Evolutionary conservation across 2,113 vertebrate genomes (phyloP).

Genomic region (Eretmochelys imbricata): DNA sequence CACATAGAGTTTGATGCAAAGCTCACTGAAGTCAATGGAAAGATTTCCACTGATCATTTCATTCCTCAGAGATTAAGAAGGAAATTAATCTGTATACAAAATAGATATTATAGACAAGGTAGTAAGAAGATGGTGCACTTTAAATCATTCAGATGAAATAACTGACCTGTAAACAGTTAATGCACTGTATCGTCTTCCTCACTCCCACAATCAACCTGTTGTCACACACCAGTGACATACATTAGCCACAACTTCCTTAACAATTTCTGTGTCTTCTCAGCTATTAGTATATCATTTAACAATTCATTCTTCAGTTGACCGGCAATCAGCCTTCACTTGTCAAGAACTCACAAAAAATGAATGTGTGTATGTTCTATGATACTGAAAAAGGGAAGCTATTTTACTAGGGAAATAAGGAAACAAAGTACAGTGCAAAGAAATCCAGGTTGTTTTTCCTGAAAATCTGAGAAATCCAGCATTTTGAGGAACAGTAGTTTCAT

Average conservation of each 20-base stretch:
- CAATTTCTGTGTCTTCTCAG: constrained; percentile 63
- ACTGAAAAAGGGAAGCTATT: neutral
- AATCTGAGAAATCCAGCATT: neutral
- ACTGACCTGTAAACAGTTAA: constrained; percentile 71
- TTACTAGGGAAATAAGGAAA: neutral
- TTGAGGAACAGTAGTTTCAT: neutral
- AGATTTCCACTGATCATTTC: neutral
- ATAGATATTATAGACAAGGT: constrained; percentile 33
- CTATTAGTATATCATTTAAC: constrained; percentile 77
- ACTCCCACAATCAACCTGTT: constrained; percentile 67
- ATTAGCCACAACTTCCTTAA: constrained; percentile 70
- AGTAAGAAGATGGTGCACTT: constrained; percentile 66
- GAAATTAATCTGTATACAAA: neutral
- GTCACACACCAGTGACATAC: constrained; percentile 77
- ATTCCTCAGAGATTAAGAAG: neutral
- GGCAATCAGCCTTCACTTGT: constrained; percentile 61
- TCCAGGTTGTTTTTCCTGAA: neutral
- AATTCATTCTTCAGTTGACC: constrained; percentile 61
- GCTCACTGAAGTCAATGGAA: neutral
- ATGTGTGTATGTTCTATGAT: neutral
- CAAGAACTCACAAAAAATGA: constrained; percentile 9
- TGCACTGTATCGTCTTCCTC: constrained; percentile 9
- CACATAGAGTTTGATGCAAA: neutral
- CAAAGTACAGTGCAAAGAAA: neutral
- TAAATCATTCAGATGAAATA: constrained; percentile 66